Evolutionary conservation across 1,140 invertebrate species (phyloP), one percentile per base, ranked within the genome.

Genomic region (Meloidogyne exigua): DNA sequence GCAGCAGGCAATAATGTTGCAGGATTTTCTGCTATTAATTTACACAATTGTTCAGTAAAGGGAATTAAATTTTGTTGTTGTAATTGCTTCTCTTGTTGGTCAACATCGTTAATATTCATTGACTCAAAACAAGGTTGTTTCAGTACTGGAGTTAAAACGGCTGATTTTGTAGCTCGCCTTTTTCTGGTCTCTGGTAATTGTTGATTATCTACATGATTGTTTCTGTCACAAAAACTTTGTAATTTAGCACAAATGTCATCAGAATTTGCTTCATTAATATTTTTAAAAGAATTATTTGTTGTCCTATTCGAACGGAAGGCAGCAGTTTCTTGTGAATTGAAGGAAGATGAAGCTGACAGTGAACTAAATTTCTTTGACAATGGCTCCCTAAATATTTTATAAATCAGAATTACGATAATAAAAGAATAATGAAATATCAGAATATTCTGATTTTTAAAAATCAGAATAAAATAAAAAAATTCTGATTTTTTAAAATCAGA

Each of bases 191-290:
- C 57, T 65, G n/a, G 72, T 21, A 13, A 13, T 69, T 69, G 68
- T 25, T 11, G 26, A 9, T 3, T 25, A 23, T 65, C 26, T 25
- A 15, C 36, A 5, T 11, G 4, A 7, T 70, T 66, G 25, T 79
- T 79, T 32, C 76, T 72, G 63, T 81, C 75, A 18, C 84, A 80
- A 75, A 82, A 82, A 25, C 72, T 69, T 42, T 74, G 82, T 39
- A 82, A 74, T 3, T 83, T 83, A 28, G 82, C 82, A 62, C 68
- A 82, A 39, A 82, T 75, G 32, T 82, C 81, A 39, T 82, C 79
- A 25, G 82, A 23, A 15, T 78, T 39, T 28, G 3, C 57, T 80
- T 79, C 21, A 57, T n/a, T 57, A 0, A n/a, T 57, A 57, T 57
- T 21, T 57, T 79, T 64, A 15, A 39, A 42, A 12, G 74, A 68